Base-by-base conservation (phyloP, 2,888 invertebrate genomes). In the Chrysolina oricalcia region DNA sequence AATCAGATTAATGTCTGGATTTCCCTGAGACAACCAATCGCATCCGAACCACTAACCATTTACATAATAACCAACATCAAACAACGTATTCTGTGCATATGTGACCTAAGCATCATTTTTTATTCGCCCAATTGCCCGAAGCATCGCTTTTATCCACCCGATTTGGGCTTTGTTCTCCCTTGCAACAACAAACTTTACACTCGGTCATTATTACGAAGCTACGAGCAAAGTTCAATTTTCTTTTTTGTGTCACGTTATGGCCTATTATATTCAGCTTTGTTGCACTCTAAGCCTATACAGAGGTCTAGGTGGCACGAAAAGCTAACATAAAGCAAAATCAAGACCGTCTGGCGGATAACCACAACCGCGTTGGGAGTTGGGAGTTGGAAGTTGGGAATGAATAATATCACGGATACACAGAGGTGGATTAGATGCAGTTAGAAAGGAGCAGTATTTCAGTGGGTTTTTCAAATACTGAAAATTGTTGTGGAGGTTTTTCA, bases 301-400 rank as follows among this genome's bases (percentile, higher is more conserved):
- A 64, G 62, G 53, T 70, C 69, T 70, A 69, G 72, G 56, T 74
- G 73, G 72, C 72, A 77, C 74, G 74, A 69, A 77, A 72, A 76
- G 68, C 74, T 69, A 74, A 70, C 72, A 74, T 66, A 74, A 74
- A 74, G 73, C 69, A 74, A 74, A 77, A 72, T 74, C 70, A 70
- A 77, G 74, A 74, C 74, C 66, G 74, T 56, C 76, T 74, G 65
- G 73, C 69, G 76, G 73, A 72, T 76, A 72, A 76, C 76, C 76
- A 68, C 71, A 70, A 71, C 76, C 71, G 65, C 66, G 62, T 11
- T 69, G 65, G 74, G 65, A 64, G 70, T 56, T 62, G 50, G 19
- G 21, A 35, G 41, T 67, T 50, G 50, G 19, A 13, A 35, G 41
- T 67, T 50, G 50, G 13, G 40, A 50, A 27, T 35, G 35, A 40